These are phyloP conservation scores for Cephus rjabovi DNA, from an alignment of 2,888 invertebrate genomes.

Conservation along the genomic window DNA sequence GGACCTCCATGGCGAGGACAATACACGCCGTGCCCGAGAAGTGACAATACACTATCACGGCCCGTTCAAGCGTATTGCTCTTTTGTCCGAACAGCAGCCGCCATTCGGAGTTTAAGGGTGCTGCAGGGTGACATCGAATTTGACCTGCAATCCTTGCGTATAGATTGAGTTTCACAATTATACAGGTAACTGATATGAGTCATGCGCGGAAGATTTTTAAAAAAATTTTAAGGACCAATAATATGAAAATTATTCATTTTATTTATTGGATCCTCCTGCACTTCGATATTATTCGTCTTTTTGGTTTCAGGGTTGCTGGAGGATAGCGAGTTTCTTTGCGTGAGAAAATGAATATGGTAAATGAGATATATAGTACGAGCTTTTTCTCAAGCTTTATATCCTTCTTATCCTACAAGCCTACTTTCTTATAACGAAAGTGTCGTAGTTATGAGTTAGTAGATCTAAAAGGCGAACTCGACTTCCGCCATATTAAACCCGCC, in stretches of 20 bases:
- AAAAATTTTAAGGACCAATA: background rate
- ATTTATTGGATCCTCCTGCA: background rate
- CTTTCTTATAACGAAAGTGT: background rate
- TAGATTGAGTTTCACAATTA: background rate
- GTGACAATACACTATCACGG: constrained; percentile 59
- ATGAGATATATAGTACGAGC: background rate
- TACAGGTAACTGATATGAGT: background rate
- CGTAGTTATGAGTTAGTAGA: constrained; percentile 50
- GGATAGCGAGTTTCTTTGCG: background rate
- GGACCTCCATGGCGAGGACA: constrained; percentile 65
- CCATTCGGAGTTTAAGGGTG: constrained; percentile 25
- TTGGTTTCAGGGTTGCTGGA: background rate
- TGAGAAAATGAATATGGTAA: background rate
- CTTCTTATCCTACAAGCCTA: background rate
- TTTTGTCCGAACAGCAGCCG: constrained; percentile 58
- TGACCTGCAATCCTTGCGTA: background rate
- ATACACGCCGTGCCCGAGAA: constrained; percentile 57
- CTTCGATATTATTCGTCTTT: background rate
- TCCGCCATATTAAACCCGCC: constrained; percentile 54
- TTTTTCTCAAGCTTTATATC: background rate
- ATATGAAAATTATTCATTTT: background rate
- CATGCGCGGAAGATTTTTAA: background rate
- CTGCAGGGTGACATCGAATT: constrained; percentile 4
- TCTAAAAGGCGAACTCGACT: constrained; percentile 41
- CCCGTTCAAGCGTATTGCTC: constrained; percentile 56